Evolutionary conservation across 2,797 vertebrate species (phyloP), one percentile per base, ranked within the genome.

Genomic region (Tenualosa ilisha): DNA sequence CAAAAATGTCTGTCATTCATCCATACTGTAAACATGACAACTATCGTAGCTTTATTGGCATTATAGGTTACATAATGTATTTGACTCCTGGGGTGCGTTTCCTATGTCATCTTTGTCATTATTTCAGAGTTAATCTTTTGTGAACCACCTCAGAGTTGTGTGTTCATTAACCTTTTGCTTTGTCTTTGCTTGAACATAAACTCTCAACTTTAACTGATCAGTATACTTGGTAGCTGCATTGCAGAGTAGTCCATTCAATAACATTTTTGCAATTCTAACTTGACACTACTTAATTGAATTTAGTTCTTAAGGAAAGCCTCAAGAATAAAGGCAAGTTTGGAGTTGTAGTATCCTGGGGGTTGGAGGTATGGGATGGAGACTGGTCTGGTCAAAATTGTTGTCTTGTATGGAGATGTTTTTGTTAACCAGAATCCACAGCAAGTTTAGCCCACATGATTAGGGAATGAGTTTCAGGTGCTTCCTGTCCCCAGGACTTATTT

Each of bases 111-210:
- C 43, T 46, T 46, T n/a, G 37, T 46, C 6, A 79, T 46, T 37
- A 68, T 72, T 37, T 72, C 85, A 17, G 63, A 85, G 91, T 92
- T 91, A 88, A 89, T 90, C 82, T 92, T 90, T 89, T 88, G 50
- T 84, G 81, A 84, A 89, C 87, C 87, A 59, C 22, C 86, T 86
- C 79, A 43, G 37, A 86, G 85, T 86, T 9, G 79, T 0, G 46
- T 43, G 85, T 91, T 89, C 63, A 89, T 91, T 89, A 83, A 56
- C 72, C 20, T 46, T 79, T 79, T 20, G 20, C 7, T 15, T 79
- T 22, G 31, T 22, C 4, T 43, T 43, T 43, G 15, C 68, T 31
- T 72, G 0, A 79, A 46, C 72, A 22, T 46, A 3, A 22, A 40
- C 17, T 17, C 40, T 43, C 40, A 79, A 17, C 4, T 20, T 40